A percentile compares a stretch with the other conserved stretches of the same genome.
Conservation (phyloP, 2,888 invertebrate genomes). For the Chironomus riparius region DNA sequence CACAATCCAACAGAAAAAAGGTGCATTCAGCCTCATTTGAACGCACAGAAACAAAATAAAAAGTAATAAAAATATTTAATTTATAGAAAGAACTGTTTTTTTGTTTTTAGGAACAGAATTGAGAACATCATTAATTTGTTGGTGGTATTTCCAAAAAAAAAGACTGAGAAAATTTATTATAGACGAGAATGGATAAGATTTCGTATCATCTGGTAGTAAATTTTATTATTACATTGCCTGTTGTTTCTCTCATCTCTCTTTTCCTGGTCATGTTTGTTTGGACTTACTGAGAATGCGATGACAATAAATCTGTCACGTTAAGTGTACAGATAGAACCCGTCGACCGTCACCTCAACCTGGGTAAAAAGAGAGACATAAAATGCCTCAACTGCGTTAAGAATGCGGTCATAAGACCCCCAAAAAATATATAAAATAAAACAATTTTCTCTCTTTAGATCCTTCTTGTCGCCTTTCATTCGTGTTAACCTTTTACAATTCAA, state of each 20-base stretch:
- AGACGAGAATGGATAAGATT: slow-evolving; percentile 9
- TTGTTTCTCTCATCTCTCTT: slow-evolving; percentile 1
- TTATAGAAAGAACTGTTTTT: slow-evolving; percentile 6
- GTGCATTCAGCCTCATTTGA: not conserved
- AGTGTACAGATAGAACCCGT: not conserved
- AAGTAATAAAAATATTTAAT: not conserved
- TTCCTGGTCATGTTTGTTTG: not conserved
- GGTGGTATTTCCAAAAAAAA: slow-evolving; percentile 20
- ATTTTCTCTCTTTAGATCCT: not conserved
- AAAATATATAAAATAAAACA: too few species aligned
- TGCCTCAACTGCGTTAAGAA: not conserved
- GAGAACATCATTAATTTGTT: slow-evolving; percentile 13
- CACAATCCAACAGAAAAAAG: too few species aligned
- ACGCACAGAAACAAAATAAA: not conserved
- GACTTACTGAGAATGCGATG: not conserved
- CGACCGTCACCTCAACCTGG: not conserved
- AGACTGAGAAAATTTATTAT: not conserved
- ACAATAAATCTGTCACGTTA: slow-evolving; percentile 26
- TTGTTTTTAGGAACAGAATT: not conserved
- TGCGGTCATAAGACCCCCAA: not conserved
- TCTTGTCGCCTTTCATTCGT: slow-evolving; percentile 1
- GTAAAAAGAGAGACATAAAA: not conserved
- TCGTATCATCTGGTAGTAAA: slow-evolving; percentile 25
- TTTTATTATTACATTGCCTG: slow-evolving; percentile 9
- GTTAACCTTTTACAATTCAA: slow-evolving; percentile 16